Percentiles rank a stretch among this genome's conserved stretches.
Conservation (phyloP, 1,140 invertebrate genomes). For the Sitobion miscanthi region DNA sequence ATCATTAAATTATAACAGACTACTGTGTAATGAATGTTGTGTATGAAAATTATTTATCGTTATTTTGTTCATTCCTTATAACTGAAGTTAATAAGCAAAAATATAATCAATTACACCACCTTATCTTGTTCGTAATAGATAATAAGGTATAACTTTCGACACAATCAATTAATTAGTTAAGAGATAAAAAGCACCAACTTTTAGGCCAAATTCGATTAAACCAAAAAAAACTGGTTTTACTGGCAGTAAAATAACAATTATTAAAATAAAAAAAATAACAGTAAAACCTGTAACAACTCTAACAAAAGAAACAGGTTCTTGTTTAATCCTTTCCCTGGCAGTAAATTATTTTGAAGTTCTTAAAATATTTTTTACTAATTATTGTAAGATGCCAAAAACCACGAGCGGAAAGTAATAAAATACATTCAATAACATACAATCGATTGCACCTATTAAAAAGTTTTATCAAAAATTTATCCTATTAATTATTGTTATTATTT, state of each 20-base stretch:
- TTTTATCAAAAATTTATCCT: background rate
- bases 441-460: background rate
- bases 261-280: conserved; percentile 38
- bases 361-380: conserved; percentile 43
- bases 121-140: background rate
- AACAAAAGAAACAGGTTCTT: conserved; percentile 49
- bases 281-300: conserved; percentile 34
- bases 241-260: conserved; percentile 27
- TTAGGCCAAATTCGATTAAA: background rate
- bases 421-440: background rate
- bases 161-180: background rate
- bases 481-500: background rate
- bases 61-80: background rate
- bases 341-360: background rate
- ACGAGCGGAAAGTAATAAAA: background rate
- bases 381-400: background rate
- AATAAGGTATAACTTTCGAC: background rate
- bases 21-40: background rate
- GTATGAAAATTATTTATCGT: background rate
- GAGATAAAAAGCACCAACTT: background rate
- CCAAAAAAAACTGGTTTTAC: conserved; percentile 35
- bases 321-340: background rate
- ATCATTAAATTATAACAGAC: conserved; percentile 6
- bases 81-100: background rate
- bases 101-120: background rate